A percentile compares a stretch with the other conserved stretches of the same genome.
Evolutionary conservation across 1,140 invertebrate species (phyloP).

Genomic region (Oedothorax gibbosus): DNA sequence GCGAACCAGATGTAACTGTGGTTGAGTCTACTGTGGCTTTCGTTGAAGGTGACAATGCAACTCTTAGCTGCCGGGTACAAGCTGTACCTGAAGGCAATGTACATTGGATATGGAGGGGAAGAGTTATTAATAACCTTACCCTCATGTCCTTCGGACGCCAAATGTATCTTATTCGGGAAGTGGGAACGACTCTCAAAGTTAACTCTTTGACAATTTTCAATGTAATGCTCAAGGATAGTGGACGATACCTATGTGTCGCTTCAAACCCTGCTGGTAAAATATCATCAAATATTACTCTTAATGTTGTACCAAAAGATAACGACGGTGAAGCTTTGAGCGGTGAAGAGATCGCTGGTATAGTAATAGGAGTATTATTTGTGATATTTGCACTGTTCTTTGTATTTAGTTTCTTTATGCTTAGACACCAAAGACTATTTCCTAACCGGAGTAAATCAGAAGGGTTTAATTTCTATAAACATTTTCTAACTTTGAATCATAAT

Average conservation of each 20-base stretch:
- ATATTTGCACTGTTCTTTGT: slow-evolving; percentile 81
- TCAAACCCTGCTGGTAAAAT: slow-evolving; percentile 91
- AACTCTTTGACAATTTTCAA: slow-evolving; percentile 86
- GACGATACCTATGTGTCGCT: slow-evolving; percentile 90
- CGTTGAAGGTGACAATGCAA: slow-evolving; percentile 71
- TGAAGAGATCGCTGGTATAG: slow-evolving; percentile 86
- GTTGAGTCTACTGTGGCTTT: slow-evolving; percentile 68
- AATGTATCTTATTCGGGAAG: slow-evolving; percentile 82
- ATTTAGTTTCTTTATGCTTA: slow-evolving; percentile 71
- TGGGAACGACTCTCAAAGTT: slow-evolving; percentile 77
- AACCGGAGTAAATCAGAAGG: slow-evolving; percentile 43
- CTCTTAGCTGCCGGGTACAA: slow-evolving; percentile 82
- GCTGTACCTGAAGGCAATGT: slow-evolving; percentile 83
- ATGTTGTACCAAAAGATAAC: slow-evolving; percentile 76
- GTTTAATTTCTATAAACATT: slow-evolving; percentile 56
- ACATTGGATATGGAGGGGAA: slow-evolving; percentile 89
- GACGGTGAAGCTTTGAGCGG: slow-evolving; percentile 83
- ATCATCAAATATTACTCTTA: slow-evolving; percentile 90
- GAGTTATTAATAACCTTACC: slow-evolving; percentile 80
- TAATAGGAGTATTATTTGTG: slow-evolving; percentile 82
- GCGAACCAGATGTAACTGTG: slow-evolving; percentile 80
- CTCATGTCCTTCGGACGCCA: slow-evolving; percentile 73
- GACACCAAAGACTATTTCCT: slow-evolving; percentile 57
- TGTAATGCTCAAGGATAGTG: slow-evolving; percentile 87
- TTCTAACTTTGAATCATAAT: slow-evolving; percentile 56